Percentiles rank a stretch among this genome's conserved stretches.
Conservation (phyloP, 37 sponge, comb jelly and placozoan genomes). For the Diacarnus erythraeanus region DNA sequence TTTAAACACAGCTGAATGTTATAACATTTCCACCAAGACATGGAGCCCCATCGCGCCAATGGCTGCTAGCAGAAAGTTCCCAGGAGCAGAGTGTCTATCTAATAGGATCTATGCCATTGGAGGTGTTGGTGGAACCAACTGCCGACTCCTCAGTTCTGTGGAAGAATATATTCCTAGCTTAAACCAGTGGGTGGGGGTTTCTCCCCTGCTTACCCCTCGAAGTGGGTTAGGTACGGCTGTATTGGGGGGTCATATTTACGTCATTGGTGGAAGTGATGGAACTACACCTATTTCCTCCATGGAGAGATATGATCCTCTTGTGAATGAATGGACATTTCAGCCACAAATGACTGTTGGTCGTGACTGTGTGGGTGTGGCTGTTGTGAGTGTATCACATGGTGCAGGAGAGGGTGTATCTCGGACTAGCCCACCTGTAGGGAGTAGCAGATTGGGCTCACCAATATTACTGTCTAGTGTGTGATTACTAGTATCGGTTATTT, state of each 20-base stretch:
- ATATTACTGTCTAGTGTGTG: no score
- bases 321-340: constrained; percentile 48
- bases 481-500: no score
- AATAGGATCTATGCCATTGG: constrained; percentile 50
- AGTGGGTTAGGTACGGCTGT: constrained; percentile 60
- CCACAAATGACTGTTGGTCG: constrained; percentile 41
- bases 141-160: constrained; percentile 44
- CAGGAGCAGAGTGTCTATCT: constrained; percentile 39
- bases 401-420: neutral
- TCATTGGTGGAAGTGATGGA: constrained; percentile 69
- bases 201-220: constrained; percentile 49
- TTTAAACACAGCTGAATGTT: constrained; percentile 69
- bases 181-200: constrained; percentile 55
- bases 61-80: constrained; percentile 47
- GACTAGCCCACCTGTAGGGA: neutral
- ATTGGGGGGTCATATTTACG: constrained; percentile 50
- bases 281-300: constrained; percentile 21
- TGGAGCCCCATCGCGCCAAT: constrained; percentile 58
- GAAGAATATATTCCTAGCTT: constrained; percentile 48
- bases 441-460: neutral
- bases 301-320: constrained; percentile 67
- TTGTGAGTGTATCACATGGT: neutral
- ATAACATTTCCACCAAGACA: constrained; percentile 24
- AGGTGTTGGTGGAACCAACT: constrained; percentile 33
- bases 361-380: constrained; percentile 28